Evolutionary conservation across 1,140 invertebrate species (phyloP).

Genomic region (Drosophila arizonae): DNA sequence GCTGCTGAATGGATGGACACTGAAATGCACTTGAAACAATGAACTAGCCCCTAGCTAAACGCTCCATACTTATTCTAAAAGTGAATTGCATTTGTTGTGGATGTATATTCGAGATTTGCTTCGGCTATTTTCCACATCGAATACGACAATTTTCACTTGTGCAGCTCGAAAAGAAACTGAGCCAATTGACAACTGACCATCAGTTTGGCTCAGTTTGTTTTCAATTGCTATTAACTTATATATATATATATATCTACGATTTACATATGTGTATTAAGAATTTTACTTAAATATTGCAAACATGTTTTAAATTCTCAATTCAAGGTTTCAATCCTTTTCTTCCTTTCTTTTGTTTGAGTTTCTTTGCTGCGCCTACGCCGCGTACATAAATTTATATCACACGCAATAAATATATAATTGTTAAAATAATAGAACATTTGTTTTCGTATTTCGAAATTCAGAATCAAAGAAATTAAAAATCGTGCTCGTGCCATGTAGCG

Average conservation of each 20-base stretch:
- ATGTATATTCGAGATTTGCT: neutral
- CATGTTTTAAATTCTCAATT: constrained; percentile 48
- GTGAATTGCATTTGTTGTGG: constrained; percentile 11
- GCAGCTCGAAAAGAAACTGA: constrained; percentile 70
- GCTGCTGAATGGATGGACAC: constrained; percentile 57
- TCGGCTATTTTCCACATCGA: constrained; percentile 23
- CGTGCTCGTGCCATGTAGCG: constrained; percentile 18
- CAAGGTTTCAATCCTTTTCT: constrained; percentile 38
- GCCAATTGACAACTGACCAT: neutral
- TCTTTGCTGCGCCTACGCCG: constrained; percentile 35
- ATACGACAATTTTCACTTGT: constrained; percentile 26
- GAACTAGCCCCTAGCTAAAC: constrained; percentile 26
- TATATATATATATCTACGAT: constrained; percentile 31
- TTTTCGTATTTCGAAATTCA: constrained; percentile 9
- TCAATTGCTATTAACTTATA: constrained; percentile 54
- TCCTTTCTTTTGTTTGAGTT: constrained; percentile 8
- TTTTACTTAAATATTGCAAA: constrained; percentile 60
- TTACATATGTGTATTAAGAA: constrained; percentile 12
- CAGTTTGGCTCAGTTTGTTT: constrained; percentile 55
- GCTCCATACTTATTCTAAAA: constrained; percentile 40
- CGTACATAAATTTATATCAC: constrained; percentile 79
- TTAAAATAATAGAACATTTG: constrained; percentile 53
- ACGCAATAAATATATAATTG: constrained; percentile 72
- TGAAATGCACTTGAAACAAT: constrained; percentile 49
- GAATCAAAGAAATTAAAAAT: constrained; percentile 32